Evolutionary conservation across 2,797 vertebrate species (phyloP), one percentile per base, ranked within the genome.

Genomic region (Chlorospingus flavigularis): DNA sequence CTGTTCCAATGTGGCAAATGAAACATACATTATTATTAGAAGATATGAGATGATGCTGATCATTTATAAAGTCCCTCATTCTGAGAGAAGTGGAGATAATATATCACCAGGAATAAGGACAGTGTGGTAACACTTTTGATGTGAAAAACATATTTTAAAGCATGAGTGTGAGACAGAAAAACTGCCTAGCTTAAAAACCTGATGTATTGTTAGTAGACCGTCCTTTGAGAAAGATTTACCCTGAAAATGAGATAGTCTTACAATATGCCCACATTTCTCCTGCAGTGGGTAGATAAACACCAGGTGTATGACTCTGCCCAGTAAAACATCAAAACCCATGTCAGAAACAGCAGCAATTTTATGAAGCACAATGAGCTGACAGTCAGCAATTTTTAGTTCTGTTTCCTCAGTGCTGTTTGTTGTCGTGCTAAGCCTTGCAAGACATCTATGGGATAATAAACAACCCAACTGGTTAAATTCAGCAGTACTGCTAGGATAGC

Each of bases 21-120:
- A 95, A 96, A 94, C 66, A 86, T 71, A 61, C 54, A 67, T 94
- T 96, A 76, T 42, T 86, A 71, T 83, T 76, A 78, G 87, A 91
- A 93, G 73, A 75, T 68, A 62, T 31, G 33, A 95, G 70, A 85
- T 76, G 88, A 76, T 92, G 39, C 60, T 70, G 79, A 75, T 76
- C 89, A 66, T 92, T 88, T 91, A 78, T 84, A 80, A 92, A 66
- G 51, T 26, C 19, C 11, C 40, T 83, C 45, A 65, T 43, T 72
- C 86, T 84, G 51, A 53, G 8, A 73, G 73, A 81, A 87, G 45
- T 0, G 0, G 26, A 90, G 47, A 70, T 80, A 86, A 81, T 81
- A 78, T 25, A 48, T 92, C 55, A 86, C 26, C 20, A 86, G 63
- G 35, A 92, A 39, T 75, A 94, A 91, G 37, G 70, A 71, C 48